Conservation (phyloP, 2,797 vertebrate genomes). For the Enteromius viviparus region DNA sequence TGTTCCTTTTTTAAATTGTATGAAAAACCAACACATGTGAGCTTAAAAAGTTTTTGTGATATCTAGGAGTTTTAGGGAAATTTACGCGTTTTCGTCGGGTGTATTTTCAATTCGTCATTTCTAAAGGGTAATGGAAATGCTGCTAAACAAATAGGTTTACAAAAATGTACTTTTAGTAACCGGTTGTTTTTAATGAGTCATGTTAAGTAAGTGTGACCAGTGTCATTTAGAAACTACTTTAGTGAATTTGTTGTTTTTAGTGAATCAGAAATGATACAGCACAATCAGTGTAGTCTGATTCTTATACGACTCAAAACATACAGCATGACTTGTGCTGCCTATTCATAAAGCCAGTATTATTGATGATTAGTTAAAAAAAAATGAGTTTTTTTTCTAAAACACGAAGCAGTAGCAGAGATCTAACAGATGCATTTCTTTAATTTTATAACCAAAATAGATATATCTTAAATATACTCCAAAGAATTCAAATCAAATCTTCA, state of each 20-base stretch:
- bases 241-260: background rate
- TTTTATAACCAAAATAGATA: background rate
- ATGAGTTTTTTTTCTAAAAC: background rate
- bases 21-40: background rate
- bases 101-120: background rate
- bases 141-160: background rate
- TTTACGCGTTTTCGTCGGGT: background rate
- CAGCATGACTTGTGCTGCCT: no score
- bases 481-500: background rate
- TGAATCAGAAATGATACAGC: background rate
- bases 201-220: background rate
- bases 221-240: background rate
- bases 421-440: background rate
- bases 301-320: slow-evolving; percentile 3
- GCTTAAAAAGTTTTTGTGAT: background rate
- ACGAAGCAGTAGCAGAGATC: background rate
- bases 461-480: background rate
- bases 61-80: background rate
- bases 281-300: background rate
- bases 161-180: background rate
- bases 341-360: background rate
- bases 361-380: background rate
- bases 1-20: background rate
- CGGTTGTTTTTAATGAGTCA: background rate
- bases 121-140: background rate